A percentile compares a stretch with the other conserved stretches of the same genome.
These are phyloP conservation scores for Bombylius major DNA, from an alignment of 2,888 invertebrate species.

Conservation along the genomic window DNA sequence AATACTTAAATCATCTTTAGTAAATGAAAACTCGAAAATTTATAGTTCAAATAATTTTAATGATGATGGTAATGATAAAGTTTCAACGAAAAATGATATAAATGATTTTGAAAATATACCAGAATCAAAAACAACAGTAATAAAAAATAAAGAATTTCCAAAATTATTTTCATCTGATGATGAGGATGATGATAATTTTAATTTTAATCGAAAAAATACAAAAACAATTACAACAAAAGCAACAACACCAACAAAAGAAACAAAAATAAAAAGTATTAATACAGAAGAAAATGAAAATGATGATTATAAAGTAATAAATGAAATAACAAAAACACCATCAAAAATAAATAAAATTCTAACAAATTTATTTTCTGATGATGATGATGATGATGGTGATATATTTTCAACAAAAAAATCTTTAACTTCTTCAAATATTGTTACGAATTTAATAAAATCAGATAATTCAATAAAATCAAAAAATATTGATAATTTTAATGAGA, in stretches of 20 bases:
- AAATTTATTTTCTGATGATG: not conserved
- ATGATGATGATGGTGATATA: not conserved
- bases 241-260: too few species aligned
- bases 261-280: too few species aligned
- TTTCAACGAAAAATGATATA: not conserved
- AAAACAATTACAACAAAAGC: not conserved
- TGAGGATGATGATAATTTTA: constrained; percentile 2
- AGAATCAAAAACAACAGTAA: not conserved
- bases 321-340: not conserved
- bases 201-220: not conserved
- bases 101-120: not conserved
- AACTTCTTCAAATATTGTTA: not conserved
- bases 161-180: constrained; percentile 6
- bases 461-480: not conserved
- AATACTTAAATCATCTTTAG: too few species aligned
- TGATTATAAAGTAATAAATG: not conserved
- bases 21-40: too few species aligned
- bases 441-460: not conserved
- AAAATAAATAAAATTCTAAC: not conserved
- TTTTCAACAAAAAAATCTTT: not conserved
- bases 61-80: too few species aligned
- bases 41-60: too few species aligned
- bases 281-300: not conserved
- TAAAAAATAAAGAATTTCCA: not conserved
- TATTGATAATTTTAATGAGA: not conserved